Evolutionary conservation across 2,888 invertebrate species (phyloP).

Genomic region (Molanna angustata): DNA sequence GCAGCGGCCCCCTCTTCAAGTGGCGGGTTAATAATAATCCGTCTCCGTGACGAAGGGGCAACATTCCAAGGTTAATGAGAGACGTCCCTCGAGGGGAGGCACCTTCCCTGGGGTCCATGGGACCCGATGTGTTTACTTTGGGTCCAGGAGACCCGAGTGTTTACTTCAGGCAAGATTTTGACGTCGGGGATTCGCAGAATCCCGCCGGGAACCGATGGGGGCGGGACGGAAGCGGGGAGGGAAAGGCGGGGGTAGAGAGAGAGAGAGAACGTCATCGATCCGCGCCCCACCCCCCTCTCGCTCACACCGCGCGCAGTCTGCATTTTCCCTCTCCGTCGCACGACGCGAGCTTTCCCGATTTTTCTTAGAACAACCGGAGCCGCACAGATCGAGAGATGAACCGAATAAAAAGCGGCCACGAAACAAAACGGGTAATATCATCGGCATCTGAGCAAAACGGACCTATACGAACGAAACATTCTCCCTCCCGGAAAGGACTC

Average conservation of each 20-base stretch:
- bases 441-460: too few relatives aligned
- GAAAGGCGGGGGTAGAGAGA: background rate
- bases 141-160: too few relatives aligned
- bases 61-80: too few relatives aligned
- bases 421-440: background rate
- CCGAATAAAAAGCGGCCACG: background rate
- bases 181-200: background rate
- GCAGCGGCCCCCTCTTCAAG: too few relatives aligned
- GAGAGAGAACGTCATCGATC: background rate
- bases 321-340: background rate
- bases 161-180: too few relatives aligned
- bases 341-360: background rate
- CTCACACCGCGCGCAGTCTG: background rate
- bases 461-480: too few relatives aligned
- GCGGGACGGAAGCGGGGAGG: background rate
- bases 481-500: too few relatives aligned
- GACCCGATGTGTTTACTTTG: too few relatives aligned
- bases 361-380: background rate
- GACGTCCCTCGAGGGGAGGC: too few relatives aligned
- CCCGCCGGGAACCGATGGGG: background rate
- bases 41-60: too few relatives aligned
- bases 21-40: too few relatives aligned
- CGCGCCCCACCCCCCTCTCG: background rate
- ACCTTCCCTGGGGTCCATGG: too few relatives aligned
- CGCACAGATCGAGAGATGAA: background rate